These are phyloP conservation scores for Embiotoca jacksoni DNA, from an alignment of 2,113 vertebrate genomes.

Conservation along the genomic window DNA sequence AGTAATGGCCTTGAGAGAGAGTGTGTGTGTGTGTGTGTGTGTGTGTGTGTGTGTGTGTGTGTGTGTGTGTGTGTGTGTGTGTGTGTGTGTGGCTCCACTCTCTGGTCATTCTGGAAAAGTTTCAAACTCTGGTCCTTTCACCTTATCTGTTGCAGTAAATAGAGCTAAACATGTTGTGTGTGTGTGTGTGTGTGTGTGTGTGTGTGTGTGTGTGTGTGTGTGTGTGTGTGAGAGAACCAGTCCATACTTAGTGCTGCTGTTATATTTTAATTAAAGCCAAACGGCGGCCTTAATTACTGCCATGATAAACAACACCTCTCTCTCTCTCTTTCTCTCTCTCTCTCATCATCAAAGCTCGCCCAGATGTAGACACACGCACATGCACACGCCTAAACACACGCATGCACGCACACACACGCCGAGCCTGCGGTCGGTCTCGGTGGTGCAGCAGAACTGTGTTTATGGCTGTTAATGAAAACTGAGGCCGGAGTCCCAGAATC, in stretches of 20 bases:
- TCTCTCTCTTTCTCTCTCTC: slow-evolving; percentile 27
- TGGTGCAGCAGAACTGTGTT: slow-evolving; percentile 75
- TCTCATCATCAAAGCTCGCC: slow-evolving; percentile 64
- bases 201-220: slow-evolving; percentile 30
- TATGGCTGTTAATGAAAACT: slow-evolving; percentile 81
- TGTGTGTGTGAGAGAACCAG: slow-evolving; percentile 31
- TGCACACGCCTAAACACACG: slow-evolving; percentile 34
- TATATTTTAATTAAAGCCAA: slow-evolving; percentile 82
- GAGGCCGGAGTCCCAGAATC: slow-evolving; percentile 75
- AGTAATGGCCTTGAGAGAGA: too few relatives aligned
- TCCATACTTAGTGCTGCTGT: slow-evolving; percentile 64
- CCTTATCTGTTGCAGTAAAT: slow-evolving; percentile 42
- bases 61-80: too few relatives aligned
- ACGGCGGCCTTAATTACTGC: slow-evolving; percentile 77
- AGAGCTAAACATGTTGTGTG: slow-evolving; percentile 27
- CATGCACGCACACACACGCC: slow-evolving; percentile 39
- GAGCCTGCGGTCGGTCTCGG: slow-evolving; percentile 59
- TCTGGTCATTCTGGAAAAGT: background rate
- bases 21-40: too few relatives aligned
- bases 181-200: slow-evolving; percentile 21
- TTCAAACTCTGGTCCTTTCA: slow-evolving; percentile 12
- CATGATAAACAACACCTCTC: slow-evolving; percentile 77
- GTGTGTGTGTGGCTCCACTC: background rate
- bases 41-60: too few relatives aligned
- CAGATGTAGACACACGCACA: slow-evolving; percentile 38